Conservation (phyloP, 2,888 invertebrate genomes). For the Tetragnatha montana region DNA sequence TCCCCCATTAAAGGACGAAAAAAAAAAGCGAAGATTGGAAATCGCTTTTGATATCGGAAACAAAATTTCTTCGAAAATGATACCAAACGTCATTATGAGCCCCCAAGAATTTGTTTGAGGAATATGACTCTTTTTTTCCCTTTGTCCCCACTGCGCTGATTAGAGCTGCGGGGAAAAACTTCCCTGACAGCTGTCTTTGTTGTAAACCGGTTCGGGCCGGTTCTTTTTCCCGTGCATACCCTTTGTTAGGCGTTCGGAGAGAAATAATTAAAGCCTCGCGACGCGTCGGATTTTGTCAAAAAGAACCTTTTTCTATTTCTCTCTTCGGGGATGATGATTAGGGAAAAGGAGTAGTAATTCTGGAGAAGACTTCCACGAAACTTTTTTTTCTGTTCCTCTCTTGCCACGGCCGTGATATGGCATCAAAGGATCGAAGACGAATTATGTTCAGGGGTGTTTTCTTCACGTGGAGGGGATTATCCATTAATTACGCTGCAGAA, state of each 20-base stretch:
- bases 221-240: conserved; percentile 7
- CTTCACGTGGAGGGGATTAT: too few relatives aligned
- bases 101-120: conserved; percentile 7
- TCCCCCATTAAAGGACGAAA: background rate
- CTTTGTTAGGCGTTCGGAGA: conserved; percentile 8
- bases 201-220: background rate
- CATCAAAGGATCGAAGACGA: background rate
- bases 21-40: conserved; percentile 23
- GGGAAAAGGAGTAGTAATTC: conserved; percentile 9
- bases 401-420: background rate
- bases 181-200: conserved; percentile 41
- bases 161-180: conserved; percentile 42
- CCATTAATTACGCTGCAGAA: too few relatives aligned
- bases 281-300: conserved; percentile 17
- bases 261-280: conserved; percentile 44
- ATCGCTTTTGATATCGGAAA: conserved; percentile 37
- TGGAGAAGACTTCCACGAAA: background rate
- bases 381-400: background rate
- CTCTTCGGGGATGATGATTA: conserved; percentile 16
- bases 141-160: conserved; percentile 28
- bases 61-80: conserved; percentile 52
- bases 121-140: conserved; percentile 50
- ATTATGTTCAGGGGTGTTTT: too few relatives aligned
- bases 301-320: conserved; percentile 7
- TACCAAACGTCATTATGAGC: conserved; percentile 40